Conservation (phyloP, 2,797 vertebrate species). For the Graptemys geographica region DNA sequence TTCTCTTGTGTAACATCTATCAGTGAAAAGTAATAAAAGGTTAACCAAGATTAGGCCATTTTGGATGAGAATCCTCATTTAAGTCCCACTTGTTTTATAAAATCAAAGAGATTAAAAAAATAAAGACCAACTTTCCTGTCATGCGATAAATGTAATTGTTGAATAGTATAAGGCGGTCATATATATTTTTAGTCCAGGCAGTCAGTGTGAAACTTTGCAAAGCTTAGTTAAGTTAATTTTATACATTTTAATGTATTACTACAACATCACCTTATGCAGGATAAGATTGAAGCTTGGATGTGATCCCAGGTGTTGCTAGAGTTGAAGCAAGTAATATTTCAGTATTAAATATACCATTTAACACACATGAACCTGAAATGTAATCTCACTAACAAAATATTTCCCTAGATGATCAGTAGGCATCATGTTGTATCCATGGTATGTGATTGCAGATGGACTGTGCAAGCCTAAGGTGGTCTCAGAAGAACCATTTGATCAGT, state of each 20-base stretch:
- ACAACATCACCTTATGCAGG: slow-evolving; percentile 27
- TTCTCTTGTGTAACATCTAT: not conserved
- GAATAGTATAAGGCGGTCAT: slow-evolving; percentile 12
- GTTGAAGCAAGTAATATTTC: slow-evolving; percentile 69
- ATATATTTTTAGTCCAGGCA: slow-evolving; percentile 23
- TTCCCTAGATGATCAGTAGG: slow-evolving; percentile 67
- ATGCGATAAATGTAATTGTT: slow-evolving; percentile 4
- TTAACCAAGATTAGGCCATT: slow-evolving; percentile 6
- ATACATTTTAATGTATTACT: slow-evolving; percentile 32
- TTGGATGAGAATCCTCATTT: not conserved
- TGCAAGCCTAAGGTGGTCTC: slow-evolving; percentile 65
- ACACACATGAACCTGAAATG: slow-evolving; percentile 58
- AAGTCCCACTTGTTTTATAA: not conserved
- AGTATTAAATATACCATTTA: slow-evolving; percentile 72
- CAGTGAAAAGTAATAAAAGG: slow-evolving; percentile 7
- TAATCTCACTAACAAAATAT: slow-evolving; percentile 40
- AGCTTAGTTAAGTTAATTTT: slow-evolving; percentile 35
- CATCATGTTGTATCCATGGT: slow-evolving; percentile 54
- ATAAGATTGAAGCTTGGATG: slow-evolving; percentile 62
- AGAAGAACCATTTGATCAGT: slow-evolving; percentile 73
- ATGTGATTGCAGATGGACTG: slow-evolving; percentile 72
- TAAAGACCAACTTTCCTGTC: slow-evolving; percentile 4
- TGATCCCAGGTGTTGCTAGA: slow-evolving; percentile 63
- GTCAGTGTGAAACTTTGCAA: slow-evolving; percentile 29
- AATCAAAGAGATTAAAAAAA: slow-evolving; percentile 8